phyloP scores from a whole-genome alignment of 2,888 invertebrate species.

The Branchipolynoe longqiensis region DNA sequence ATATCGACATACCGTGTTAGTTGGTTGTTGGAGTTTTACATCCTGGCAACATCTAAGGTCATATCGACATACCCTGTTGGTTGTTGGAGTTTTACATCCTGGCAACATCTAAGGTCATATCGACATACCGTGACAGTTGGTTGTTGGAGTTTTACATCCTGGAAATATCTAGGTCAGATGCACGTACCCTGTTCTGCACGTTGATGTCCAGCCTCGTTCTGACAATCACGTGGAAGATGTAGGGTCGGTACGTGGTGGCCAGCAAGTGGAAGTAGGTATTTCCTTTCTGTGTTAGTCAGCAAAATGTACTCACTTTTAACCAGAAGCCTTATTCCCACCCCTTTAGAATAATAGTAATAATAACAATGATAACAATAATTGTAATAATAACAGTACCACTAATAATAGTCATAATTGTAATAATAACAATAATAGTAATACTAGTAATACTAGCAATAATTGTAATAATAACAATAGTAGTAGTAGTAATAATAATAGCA shows the following conservation, averaged over 20 bases:
- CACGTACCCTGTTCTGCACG: conserved; percentile 76
- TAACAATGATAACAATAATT: not conserved
- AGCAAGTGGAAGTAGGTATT: conserved; percentile 78
- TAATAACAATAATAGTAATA: too few relatives aligned
- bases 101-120: too few relatives aligned
- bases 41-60: too few relatives aligned
- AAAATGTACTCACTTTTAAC: not conserved
- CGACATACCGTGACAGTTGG: too few relatives aligned
- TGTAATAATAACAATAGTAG: not conserved
- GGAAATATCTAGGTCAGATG: too few relatives aligned
- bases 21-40: too few relatives aligned
- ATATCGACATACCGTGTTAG: too few relatives aligned
- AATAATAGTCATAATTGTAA: not conserved
- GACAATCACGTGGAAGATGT: conserved; percentile 73
- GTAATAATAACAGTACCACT: not conserved
- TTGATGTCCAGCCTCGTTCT: conserved; percentile 74
- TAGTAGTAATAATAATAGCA: too few relatives aligned
- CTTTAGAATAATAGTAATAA: not conserved
- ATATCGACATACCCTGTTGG: too few relatives aligned
- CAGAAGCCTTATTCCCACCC: too few relatives aligned
- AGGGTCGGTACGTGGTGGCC: conserved; percentile 76
- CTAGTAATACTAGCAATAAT: not conserved
- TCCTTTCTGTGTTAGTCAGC: conserved; percentile 77
- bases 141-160: too few relatives aligned
- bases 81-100: too few relatives aligned